Evolutionary conservation across 2,888 invertebrate species (phyloP).

Genomic region (Mechanitis mazaeus): DNA sequence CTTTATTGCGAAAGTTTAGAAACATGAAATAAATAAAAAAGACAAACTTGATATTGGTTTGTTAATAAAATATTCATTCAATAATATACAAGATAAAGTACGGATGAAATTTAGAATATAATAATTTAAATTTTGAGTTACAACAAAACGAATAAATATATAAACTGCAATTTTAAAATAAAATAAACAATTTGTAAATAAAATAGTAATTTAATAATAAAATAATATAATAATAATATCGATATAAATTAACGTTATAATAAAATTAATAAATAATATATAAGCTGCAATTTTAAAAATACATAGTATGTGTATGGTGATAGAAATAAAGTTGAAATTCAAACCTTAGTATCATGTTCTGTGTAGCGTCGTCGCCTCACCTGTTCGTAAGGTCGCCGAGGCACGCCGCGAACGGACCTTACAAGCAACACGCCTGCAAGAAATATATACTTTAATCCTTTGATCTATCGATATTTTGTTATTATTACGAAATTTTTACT

Average conservation of each 20-base stretch:
- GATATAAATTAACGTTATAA: too few species aligned
- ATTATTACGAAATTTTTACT: too few species aligned
- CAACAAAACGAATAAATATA: too few species aligned
- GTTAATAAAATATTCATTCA: not conserved
- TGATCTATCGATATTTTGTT: not conserved
- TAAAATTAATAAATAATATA: too few species aligned
- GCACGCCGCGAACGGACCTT: slow-evolving; percentile 66
- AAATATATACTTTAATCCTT: slow-evolving; percentile 29
- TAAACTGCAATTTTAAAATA: too few species aligned
- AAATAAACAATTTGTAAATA: too few species aligned
- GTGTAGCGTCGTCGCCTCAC: slow-evolving; percentile 73
- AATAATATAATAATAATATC: too few species aligned
- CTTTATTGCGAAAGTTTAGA: not conserved
- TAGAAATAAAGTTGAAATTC: slow-evolving; percentile 61
- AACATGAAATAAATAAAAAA: not conserved
- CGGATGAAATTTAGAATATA: too few species aligned
- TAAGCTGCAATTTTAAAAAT: too few species aligned
- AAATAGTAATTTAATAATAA: too few species aligned
- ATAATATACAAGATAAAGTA: slow-evolving; percentile 15
- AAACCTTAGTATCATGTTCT: slow-evolving; percentile 76
- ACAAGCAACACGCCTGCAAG: slow-evolving; percentile 63
- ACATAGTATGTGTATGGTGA: not conserved
- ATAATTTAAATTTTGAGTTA: too few species aligned
- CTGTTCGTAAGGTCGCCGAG: slow-evolving; percentile 74
- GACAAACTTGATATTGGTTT: not conserved